Conservation (phyloP, 2,888 invertebrate species). For the Kuschelorhynchus macadamiae region DNA sequence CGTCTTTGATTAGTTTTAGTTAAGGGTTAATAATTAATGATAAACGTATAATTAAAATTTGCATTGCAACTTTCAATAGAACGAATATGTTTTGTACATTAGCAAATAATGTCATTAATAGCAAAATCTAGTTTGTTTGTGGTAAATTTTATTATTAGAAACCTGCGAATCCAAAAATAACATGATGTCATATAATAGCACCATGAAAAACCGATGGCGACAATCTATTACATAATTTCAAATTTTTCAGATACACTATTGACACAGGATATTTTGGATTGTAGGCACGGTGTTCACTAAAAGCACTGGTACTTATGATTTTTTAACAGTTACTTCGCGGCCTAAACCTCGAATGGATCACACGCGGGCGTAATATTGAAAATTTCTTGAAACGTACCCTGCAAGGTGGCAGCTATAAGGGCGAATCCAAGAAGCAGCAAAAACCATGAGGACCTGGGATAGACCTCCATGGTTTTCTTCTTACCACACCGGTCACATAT, state of each 20-base stretch:
- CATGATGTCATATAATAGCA: constrained; percentile 59
- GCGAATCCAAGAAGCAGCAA: constrained; percentile 71
- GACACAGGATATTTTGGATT: constrained; percentile 33
- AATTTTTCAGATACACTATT: constrained; percentile 32
- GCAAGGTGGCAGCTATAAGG: constrained; percentile 72
- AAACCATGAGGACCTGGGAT: constrained; percentile 72
- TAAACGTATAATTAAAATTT: not conserved
- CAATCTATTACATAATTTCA: constrained; percentile 61
- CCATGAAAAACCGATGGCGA: constrained; percentile 58
- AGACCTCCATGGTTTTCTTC: constrained; percentile 72
- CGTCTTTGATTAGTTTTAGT: not conserved
- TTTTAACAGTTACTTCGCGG: constrained; percentile 17
- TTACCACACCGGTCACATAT: constrained; percentile 68
- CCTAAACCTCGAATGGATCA: constrained; percentile 25
- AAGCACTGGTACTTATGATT: constrained; percentile 36
- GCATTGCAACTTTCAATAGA: not conserved
- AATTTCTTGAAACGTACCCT: constrained; percentile 68
- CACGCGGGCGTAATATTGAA: constrained; percentile 32
- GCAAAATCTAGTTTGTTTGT: constrained; percentile 56
- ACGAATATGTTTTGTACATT: not conserved
- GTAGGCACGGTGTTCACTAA: constrained; percentile 33
- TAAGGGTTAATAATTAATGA: not conserved
- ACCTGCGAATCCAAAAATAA: constrained; percentile 64
- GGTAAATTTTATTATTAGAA: constrained; percentile 63
- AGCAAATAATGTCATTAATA: constrained; percentile 51